Conservation (phyloP, 1,140 invertebrate species). For the Lepidurus arcticus region DNA sequence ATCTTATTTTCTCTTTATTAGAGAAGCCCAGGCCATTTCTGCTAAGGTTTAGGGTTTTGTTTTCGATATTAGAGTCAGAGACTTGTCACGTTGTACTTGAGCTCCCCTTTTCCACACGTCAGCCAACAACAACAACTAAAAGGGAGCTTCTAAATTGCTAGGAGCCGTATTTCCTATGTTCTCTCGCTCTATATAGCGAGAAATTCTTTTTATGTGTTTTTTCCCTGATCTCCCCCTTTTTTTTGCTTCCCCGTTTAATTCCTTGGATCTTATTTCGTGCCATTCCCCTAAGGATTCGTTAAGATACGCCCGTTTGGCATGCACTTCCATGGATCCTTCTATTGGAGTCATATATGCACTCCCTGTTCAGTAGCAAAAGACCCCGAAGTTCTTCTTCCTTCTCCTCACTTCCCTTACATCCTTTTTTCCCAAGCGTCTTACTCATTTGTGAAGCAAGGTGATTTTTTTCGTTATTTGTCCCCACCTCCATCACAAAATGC, state of each 20-base stretch:
- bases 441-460: not conserved
- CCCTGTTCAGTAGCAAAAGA: not conserved
- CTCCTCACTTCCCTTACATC: no score
- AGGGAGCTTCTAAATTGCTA: no score
- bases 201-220: not conserved
- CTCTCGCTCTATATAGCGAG: not conserved
- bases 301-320: conserved; percentile 6
- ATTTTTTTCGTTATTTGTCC: no score
- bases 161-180: conserved; percentile 1
- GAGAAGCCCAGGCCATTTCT: no score
- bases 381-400: not conserved
- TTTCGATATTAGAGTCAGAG: not conserved
- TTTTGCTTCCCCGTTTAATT: conserved; percentile 1
- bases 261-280: not conserved
- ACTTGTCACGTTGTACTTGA: conserved; percentile 11
- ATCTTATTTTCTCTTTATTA: no score
- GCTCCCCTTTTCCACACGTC: conserved; percentile 4
- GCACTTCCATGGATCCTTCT: not conserved
- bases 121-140: not conserved
- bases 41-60: no score
- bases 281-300: not conserved
- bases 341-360: not conserved
- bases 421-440: not conserved
- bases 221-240: not conserved
- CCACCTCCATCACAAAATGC: no score